Percentiles rank a stretch among this genome's conserved stretches.
These are phyloP conservation scores for Ophiothrix spiculata DNA, from an alignment of 35 echinoderm and acorn worm species.

Conservation along the genomic window DNA sequence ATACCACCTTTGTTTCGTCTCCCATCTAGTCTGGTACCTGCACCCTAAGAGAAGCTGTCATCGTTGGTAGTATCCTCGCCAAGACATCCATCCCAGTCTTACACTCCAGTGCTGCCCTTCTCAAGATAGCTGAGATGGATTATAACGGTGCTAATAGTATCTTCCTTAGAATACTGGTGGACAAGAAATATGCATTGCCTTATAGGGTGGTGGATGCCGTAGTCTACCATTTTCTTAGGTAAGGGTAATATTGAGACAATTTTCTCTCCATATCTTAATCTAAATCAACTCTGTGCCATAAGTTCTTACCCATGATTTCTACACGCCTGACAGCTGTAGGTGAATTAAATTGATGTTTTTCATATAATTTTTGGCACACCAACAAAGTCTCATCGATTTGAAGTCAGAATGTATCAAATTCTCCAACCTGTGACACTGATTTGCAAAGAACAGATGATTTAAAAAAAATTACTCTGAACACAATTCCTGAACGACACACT, in stretches of 20 bases:
- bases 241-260: slow-evolving; percentile 18
- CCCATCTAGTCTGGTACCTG: slow-evolving; percentile 59
- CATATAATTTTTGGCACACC: too few relatives aligned
- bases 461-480: too few relatives aligned
- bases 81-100: slow-evolving; percentile 89
- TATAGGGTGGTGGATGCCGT: slow-evolving; percentile 92
- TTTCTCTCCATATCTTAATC: too few relatives aligned
- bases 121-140: slow-evolving; percentile 99
- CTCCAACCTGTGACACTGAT: too few relatives aligned
- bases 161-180: slow-evolving; percentile 81
- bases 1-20: neutral
- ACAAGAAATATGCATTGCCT: slow-evolving; percentile 98
- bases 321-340: too few relatives aligned
- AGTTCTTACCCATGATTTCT: too few relatives aligned
- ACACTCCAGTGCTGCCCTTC: slow-evolving; percentile 83
- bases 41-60: slow-evolving; percentile 88
- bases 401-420: too few relatives aligned
- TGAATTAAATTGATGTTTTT: too few relatives aligned
- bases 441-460: too few relatives aligned
- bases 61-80: slow-evolving; percentile 81
- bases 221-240: slow-evolving; percentile 96
- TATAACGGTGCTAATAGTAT: slow-evolving; percentile 98
- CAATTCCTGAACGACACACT: too few relatives aligned
- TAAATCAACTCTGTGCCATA: too few relatives aligned
- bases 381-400: too few relatives aligned